Evolutionary conservation across 30 jellyfish, hydroid and myxozoan species (phyloP), one percentile per base, ranked within the genome.

Genomic region (Sanderia malayensis): DNA sequence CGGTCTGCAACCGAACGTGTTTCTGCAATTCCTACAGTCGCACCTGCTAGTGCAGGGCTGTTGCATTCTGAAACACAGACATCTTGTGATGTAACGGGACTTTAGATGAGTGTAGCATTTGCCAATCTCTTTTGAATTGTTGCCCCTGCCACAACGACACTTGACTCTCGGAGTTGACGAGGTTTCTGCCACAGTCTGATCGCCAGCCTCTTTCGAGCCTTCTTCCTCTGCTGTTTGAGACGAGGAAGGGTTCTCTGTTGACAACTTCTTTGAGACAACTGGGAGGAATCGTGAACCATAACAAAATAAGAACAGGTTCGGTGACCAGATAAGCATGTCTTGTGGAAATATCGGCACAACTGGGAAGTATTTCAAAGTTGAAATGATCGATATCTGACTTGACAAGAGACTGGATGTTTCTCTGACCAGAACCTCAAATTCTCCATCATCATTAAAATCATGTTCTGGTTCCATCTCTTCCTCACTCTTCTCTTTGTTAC

Each of bases 111-210:
- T 83, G 30, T 76, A 85, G 70, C 97, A 90, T 25, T 70, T 76
- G 37, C 94, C 95, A 46, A 67, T 94, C 41, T 76, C 57, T 31
- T 61, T 72, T 19, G 92, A 77, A 13, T 79, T 76, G 44, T 79
- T 69, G 22, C 97, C 97, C 3, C 97, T 92, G 26, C 97, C 97
- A 76, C 97, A 90, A 31, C 94, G 53, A 57, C 97, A 90, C 34
- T 75, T 88, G 1, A 86, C 74, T 32, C 71, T 86, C 31, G 83
- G 68, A 0, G 73, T 60, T 31, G 52, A 15, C n/a, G n/a, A n/a
- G n/a, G n/a, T n/a, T n/a, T n/a, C 69, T 26, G 25, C 46, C 61
- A 34, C 45, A 11, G 17, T 17, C 25, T 61, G 41, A 18, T 41
- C 77, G 8, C 26, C 55, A 18, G 70, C 24, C 24, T 60, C 67